Base-by-base conservation (phyloP, 2,113 vertebrate genomes). In the Larimichthys crocea region DNA sequence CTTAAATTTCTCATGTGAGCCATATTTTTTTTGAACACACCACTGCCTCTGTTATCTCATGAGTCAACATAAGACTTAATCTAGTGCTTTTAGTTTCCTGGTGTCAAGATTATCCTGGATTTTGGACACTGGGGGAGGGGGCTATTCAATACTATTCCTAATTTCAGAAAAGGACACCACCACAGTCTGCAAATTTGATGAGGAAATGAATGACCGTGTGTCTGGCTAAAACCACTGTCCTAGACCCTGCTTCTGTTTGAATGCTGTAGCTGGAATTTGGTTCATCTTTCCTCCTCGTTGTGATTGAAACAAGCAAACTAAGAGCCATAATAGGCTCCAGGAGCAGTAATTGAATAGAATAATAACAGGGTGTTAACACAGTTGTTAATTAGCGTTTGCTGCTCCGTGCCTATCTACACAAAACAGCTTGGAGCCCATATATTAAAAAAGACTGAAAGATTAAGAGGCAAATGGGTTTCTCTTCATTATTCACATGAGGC, bases 281-380 rank as follows among this genome's bases (percentile, higher is more conserved):
- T 79, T 86, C 49, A 52, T 87, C 75, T 75, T 55, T 67, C 50
- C 66, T 76, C 64, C 66, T 74, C 11, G 24, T 89, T 87, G 74
- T 86, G 69, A 88, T 87, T 69, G 57, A 85, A 92, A 90, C 80
- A 79, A 85, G 80, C 79, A 53, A 87, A 86, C 82, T 86, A 86
- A 86, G 79, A 81, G 74, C 73, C 80, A 74, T 90, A 82, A 94
- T 91, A 79, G 83, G 84, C 86, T 90, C 79, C 89, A 74, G 84
- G 85, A 94, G 86, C 89, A 85, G 89, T 91, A 93, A 94, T 93
- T 93, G 80, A 92, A 92, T 92, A 86, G 91, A 91, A 91, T 88
- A 90, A 89, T 90, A 89, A 91, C 88, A 83, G 80, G n/a, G 79
- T 89, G 86, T 91, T 92, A 89, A 90, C 88, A 86, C 86, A 88